Evolutionary conservation across 2,888 invertebrate species (phyloP), one percentile per base, ranked within the genome.

Genomic region (Oscheius onirici): DNA sequence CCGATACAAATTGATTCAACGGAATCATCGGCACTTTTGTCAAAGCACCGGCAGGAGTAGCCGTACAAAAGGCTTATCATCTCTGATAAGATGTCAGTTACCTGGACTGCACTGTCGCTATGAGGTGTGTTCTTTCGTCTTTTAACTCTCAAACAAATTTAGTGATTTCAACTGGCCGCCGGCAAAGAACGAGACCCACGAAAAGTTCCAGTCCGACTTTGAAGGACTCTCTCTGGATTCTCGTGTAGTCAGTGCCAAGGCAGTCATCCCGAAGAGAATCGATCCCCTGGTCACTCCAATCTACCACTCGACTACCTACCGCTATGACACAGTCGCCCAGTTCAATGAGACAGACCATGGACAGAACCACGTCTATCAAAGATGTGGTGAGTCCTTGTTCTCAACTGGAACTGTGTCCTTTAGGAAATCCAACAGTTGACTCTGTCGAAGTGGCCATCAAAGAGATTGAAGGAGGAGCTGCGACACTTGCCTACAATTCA

Each of bases 381-480:
- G 34, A 3, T 34, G 34, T 34, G 34, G 34, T 34, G 8, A 6
- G 34, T 34, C 34, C 8, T 34, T 34, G 34, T 3, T 3, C 0
- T 8, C 3, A 34, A 34, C 3, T 34, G 34, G 8, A 3, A 24
- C 60, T 81, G n/a, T 78, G 77, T 58, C 34, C 0, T 34, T 34
- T 34, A 34, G 77, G 77, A 63, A 82, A 82, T 49, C 82, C 82
- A 28, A 82, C 82, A 15, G 76, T 77, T 3, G 79, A 78, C 52
- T 77, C 76, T 17, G 73, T 79, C 52, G 82, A 82, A 63, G 71
- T 71, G 10, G 71, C 75, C 8, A 72, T 82, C 24, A 77, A 79
- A 51, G 77, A 77, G 54, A 72, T 82, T 28, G 83, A 84, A 65
- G 78, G 76, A 28, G 80, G 80, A n/a, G 68, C 63, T 10, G 83